Base-by-base conservation (phyloP, 92 coral and sea anemone genomes). In the Ricordea florida region DNA sequence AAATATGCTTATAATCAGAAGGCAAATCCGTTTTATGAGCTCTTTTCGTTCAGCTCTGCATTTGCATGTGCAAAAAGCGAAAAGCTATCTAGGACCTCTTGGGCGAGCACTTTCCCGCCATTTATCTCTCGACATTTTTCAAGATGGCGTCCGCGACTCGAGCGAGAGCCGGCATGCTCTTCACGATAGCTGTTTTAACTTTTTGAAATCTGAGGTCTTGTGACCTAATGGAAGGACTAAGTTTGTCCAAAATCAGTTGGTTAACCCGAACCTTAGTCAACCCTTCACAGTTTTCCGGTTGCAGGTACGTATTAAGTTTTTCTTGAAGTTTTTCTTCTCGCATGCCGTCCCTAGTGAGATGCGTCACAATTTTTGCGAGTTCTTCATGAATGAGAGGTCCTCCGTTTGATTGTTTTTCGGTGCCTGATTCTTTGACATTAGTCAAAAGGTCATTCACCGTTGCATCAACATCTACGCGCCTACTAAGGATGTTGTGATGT, bases 221-320 rank as follows among this genome's bases (percentile, higher is more conserved):
- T 15, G 43, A 79, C 70, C 63, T 26, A 7, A 62, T 46, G 15
- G 52, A 0, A 46, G 78, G 67, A 18, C 46, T 56, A 36, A 79
- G 69, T 34, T 69, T 79, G 33, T 79, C 78, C 85, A 69, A 79
- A 37, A 68, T 43, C 18, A 45, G 47, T 27, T 79, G 78, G 52
- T 79, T 79, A 20, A 79, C 85, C 14, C 31, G 57, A 38, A 79
- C 85, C 43, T 68, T 69, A 5, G 37, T 38, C 51, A 66, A 53
- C 5, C 31, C 14, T 64, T 76, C 49, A 31, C 60, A 78, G 53
- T 78, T 78, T 67, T 55, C 71, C 3, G 85, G 85, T 42, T 47
- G 47, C 7, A 49, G 85, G 27, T 42, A 78, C 23, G 51, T 78
- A 45, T 66, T 66, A n/a, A n/a, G n/a, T n/a, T n/a, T n/a, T n/a